Evolutionary conservation across 2,888 invertebrate species (phyloP), one percentile per base, ranked within the genome.

Genomic region (Rambutsinella grinnellia): DNA sequence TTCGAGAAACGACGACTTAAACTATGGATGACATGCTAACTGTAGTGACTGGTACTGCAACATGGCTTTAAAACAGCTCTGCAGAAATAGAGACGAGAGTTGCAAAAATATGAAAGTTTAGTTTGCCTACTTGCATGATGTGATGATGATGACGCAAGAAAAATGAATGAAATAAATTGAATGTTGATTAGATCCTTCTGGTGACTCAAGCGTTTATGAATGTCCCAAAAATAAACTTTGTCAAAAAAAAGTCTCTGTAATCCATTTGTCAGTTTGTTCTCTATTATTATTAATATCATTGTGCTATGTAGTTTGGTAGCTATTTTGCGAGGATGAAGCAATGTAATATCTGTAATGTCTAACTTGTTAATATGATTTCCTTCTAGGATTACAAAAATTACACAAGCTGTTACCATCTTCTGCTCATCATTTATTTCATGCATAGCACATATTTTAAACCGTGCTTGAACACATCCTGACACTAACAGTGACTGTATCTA

Each of bases 101-200:
- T 36, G 36, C 36, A 36, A 36, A 53, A 63, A 56, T 47, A 63
- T 63, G 51, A 71, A 47, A 54, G 57, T 56, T 51, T 23, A 46
- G 46, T 36, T 36, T 13, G 36, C 36, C 13, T 36, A 36, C 13
- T 8, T 36, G 36, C 36, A 36, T 13, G 13, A 36, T 36, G 13
- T 5, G 36, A n/a, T n/a, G n/a, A 36, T 36, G 36, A 27, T 71
- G 71, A 71, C 71, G 71, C 65, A 71, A 65, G 57, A 57, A 70
- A 46, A 60, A 69, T 61, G 70, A 61, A 70, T 70, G 62, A 62
- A 70, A 57, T 26, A 63, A 57, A 71, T 63, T 71, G 63, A 71
- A 71, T 71, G 62, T 53, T 71, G 63, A 71, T 71, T 71, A 71
- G 57, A 71, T 71, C 65, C 71, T 65, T 23, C 44, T 71, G 70